Base-by-base conservation (phyloP, 2,113 vertebrate species). In the Uropsilus gracilis region DNA sequence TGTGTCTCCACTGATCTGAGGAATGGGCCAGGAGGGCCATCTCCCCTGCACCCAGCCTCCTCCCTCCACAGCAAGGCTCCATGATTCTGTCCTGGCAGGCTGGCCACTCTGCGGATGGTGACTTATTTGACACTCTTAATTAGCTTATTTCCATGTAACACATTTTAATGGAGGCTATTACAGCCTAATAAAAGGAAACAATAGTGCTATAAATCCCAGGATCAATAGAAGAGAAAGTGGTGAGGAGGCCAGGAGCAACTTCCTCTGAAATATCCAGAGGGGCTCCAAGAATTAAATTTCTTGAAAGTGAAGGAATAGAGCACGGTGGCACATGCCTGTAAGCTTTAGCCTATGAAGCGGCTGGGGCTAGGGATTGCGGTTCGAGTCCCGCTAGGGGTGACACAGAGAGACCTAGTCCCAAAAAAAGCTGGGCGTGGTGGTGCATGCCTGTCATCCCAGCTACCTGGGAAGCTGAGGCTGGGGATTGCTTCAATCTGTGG, bases 61-160 rank as follows among this genome's bases (percentile, higher is more conserved):
- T 78, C 24, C 34, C 34, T 77, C 76, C 17, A 24, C 16, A 6
- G 0, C 0, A n/a, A 92, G 89, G 66, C 39, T 3, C 14, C 39
- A 4, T 6, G 8, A 53, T 8, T 2, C 34, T 6, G 59, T 6
- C 17, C 4, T 10, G 73, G 81, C 14, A 87, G 44, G 57, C 66
- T 1, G 53, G 57, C 86, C 76, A 44, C 71, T 46, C 73, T 71
- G 66, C 44, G 78, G 86, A 86, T 8, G 48, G 86, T 94, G 97
- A 97, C 94, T 97, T 96, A 96, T 94, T 94, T 64, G 97, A 96
- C 96, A 97, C 71, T 77, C 37, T n/a, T 97, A 97, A 97, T 97
- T 97, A 97, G 90, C 71, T 93, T 89, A 95, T 96, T 97, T 97
- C 94, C 93, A 88, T 93, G 94, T 97, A 96, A 93, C 95, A 95